Base-by-base conservation (phyloP, 2,797 vertebrate species). In the Hypotaenidia philippensis region DNA sequence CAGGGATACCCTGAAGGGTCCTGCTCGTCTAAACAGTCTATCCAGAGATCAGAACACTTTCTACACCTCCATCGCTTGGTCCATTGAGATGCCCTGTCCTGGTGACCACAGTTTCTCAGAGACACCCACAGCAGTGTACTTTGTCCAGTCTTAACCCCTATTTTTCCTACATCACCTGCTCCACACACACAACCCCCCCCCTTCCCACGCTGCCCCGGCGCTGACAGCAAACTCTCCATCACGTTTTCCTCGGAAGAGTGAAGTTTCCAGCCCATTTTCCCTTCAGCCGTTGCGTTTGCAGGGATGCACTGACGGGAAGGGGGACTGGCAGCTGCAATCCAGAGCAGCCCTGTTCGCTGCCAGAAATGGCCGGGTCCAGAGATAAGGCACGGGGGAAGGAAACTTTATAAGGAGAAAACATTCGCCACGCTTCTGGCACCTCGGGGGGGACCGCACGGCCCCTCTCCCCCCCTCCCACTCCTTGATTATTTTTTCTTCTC, bases 321-420 rank as follows among this genome's bases (percentile, higher is more conserved):
- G 84, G 27, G 41, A 7, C 34, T 9, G 36, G 40, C 63, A 0
- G 45, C 81, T 36, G 57, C 40, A 14, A 45, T 40, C 90, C 78
- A 34, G 8, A 27, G 14, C 38, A 36, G 81, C 19, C 1, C 1
- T 13, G 18, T 21, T 34, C 53, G 52, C 12, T 25, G 87, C 85
- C 88, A 88, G 56, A 29, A 78, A 38, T 0, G 19, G 80, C 44
- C 49, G 65, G 61, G 69, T 25, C 34, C 4, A 31, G 72, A 71
- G 89, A 95, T 57, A n/a, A 60, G 49, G 83, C 81, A 14, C 19
- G 36, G 38, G 56, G 36, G 34, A 38, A 65, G 68, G 52, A 81
- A 95, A 88, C 94, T 96, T 94, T 94, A 95, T 96, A 94, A 61
- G 94, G 95, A 94, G 45, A 95, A 95, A 95, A 77, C n/a, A 75